Conservation (phyloP, 2,888 invertebrate genomes). For the Atrina japonica region DNA sequence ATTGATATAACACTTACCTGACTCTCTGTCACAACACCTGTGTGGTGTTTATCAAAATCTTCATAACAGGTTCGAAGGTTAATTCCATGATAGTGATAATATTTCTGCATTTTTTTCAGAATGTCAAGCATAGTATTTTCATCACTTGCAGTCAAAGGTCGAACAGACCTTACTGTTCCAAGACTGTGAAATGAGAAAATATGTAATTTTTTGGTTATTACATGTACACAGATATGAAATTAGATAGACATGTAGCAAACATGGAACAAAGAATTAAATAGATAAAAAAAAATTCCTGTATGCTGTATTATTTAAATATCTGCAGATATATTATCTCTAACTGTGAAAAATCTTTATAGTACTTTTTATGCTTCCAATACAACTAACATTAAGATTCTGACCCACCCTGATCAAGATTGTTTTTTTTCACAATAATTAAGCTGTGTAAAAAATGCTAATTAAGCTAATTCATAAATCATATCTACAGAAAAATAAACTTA, state of each 20-base stretch:
- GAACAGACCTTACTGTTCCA: constrained; percentile 74
- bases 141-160: constrained; percentile 69
- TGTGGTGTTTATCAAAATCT: constrained; percentile 80
- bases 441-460: no score
- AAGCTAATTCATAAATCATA: no score
- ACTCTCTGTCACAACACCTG: constrained; percentile 79
- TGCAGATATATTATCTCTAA: no score
- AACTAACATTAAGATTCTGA: no score
- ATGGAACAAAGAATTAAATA: neutral
- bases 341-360: no score
- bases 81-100: constrained; percentile 77
- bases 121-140: constrained; percentile 70
- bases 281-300: no score
- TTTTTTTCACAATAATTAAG: no score
- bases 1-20: no score
- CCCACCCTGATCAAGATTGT: no score
- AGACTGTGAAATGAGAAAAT: constrained; percentile 61
- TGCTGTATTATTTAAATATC: no score
- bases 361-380: no score
- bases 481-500: no score
- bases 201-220: neutral
- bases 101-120: constrained; percentile 72
- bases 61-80: constrained; percentile 77
- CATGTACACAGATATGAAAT: neutral
- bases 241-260: neutral